Evolutionary conservation across 2,888 invertebrate genomes (phyloP).

Genomic region (Aphidoletes aphidimyza): DNA sequence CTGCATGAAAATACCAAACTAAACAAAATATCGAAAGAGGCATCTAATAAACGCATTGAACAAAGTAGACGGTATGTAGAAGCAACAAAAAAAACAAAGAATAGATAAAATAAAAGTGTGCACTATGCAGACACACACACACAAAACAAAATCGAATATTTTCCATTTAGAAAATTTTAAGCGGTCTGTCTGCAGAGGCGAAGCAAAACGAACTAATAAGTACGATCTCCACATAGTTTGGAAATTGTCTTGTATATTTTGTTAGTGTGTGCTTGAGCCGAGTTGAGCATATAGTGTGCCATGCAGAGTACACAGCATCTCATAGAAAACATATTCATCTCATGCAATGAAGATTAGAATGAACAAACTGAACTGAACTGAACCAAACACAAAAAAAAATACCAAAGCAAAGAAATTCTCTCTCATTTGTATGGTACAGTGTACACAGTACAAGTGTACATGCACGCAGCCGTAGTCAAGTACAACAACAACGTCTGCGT

Average conservation of each 20-base stretch:
- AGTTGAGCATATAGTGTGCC: background rate
- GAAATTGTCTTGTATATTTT: no score
- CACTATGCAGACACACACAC: background rate
- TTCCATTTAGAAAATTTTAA: slow-evolving; percentile 29
- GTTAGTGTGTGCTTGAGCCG: no score
- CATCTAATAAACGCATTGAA: slow-evolving; percentile 14
- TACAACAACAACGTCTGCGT: background rate
- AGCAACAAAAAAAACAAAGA: background rate
- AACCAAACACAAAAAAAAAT: background rate
- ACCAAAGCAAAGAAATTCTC: slow-evolving; percentile 3
- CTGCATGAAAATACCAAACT: background rate
- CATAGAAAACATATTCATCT: background rate
- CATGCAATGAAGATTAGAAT: background rate
- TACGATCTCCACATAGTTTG: background rate
- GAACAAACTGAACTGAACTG: background rate
- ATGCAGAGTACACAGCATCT: background rate
- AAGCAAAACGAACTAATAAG: slow-evolving; percentile 9
- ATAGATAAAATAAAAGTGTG: background rate
- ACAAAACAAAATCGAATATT: slow-evolving; percentile 20
- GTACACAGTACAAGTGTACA: no score
- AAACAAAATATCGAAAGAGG: background rate
- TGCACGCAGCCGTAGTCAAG: background rate
- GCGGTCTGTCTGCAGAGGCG: background rate
- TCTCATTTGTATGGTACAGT: background rate
- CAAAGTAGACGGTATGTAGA: background rate